A percentile compares a stretch with the other conserved stretches of the same genome.
phyloP scores from a whole-genome alignment of 2,113 vertebrate genomes.

The Heteronetta atricapilla region DNA sequence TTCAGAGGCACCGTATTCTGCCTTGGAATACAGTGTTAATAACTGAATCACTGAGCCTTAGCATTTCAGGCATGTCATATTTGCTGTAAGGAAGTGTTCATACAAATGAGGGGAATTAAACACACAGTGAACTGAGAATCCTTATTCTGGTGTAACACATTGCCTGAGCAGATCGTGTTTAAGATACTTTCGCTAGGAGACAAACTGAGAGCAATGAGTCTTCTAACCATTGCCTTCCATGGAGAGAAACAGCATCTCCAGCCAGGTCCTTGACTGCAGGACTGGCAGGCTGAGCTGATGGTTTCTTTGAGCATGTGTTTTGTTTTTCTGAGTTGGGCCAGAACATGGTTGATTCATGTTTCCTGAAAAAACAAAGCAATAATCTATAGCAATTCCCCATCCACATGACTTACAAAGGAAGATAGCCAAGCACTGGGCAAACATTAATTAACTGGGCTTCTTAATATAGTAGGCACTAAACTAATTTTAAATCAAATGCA shows the following conservation, averaged over 20 bases:
- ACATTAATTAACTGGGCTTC: not conserved
- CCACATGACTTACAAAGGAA: not conserved
- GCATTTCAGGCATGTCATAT: constrained; percentile 1
- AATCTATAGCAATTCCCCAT: not conserved
- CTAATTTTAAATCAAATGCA: not conserved
- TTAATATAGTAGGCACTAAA: not conserved
- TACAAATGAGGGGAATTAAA: constrained; percentile 34
- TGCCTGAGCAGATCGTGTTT: not conserved
- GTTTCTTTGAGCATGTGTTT: not conserved
- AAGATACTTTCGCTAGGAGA: not conserved
- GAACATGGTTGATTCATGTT: not conserved
- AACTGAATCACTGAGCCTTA: constrained; percentile 32
- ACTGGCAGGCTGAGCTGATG: not conserved
- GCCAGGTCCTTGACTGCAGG: not conserved
- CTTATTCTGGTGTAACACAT: not conserved
- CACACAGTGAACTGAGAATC: not conserved
- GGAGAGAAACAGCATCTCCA: not conserved
- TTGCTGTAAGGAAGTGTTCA: constrained; percentile 23
- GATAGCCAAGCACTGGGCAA: not conserved
- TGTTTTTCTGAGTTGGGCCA: not conserved
- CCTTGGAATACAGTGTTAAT: not conserved
- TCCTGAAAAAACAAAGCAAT: not conserved
- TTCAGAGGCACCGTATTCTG: not conserved
- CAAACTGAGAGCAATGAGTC: not conserved
- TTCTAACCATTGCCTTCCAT: not conserved